Base-by-base conservation (phyloP, 1,140 invertebrate species). In the Mesaphorura yosii region DNA sequence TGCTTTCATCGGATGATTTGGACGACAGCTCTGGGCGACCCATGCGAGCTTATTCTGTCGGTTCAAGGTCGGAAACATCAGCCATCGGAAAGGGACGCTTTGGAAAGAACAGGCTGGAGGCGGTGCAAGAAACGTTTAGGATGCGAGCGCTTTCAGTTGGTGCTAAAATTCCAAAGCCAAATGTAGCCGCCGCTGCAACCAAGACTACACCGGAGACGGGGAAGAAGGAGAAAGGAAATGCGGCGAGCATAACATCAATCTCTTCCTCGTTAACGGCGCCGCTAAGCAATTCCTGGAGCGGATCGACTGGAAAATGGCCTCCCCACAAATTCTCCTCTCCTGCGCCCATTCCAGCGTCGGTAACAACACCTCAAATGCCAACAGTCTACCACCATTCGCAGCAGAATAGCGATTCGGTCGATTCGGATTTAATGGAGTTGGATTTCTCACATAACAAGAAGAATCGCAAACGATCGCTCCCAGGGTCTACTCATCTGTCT, bases 21-120 rank as follows among this genome's bases (percentile, higher is more conserved):
- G 78, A 80, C 19, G 74, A 74, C 55, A 68, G 75, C 50, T 66
- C 66, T 48, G 66, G 64, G 58, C 73, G 84, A 51, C 82, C 81
- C 23, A 73, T 76, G 37, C 75, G 88, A 60, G 83, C 88, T 2
- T 91, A 91, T 67, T 90, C 87, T 25, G 83, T 92, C 41, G 89
- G 88, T 6, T 88, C 85, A 25, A 77, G 79, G 56, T 77, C 81
- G n/a, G 78, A 82, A 1, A 62, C 51, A 3, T 49, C 55, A 15
- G 37, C 55, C 1, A 57, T 34, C 7, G 20, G 39, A n/a, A 59
- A 62, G 44, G 37, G 37, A 37, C 51, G 55, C 22, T 44, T 42
- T n/a, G 47, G 60, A 34, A 59, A 59, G 40, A 57, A 57, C 39
- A 37, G 61, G 0, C 31, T 63, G 26, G 57, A 63, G 28, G 55